These are phyloP conservation scores for Sebastes kiyomatsui DNA, from an alignment of 2,797 vertebrate genomes.

Conservation along the genomic window DNA sequence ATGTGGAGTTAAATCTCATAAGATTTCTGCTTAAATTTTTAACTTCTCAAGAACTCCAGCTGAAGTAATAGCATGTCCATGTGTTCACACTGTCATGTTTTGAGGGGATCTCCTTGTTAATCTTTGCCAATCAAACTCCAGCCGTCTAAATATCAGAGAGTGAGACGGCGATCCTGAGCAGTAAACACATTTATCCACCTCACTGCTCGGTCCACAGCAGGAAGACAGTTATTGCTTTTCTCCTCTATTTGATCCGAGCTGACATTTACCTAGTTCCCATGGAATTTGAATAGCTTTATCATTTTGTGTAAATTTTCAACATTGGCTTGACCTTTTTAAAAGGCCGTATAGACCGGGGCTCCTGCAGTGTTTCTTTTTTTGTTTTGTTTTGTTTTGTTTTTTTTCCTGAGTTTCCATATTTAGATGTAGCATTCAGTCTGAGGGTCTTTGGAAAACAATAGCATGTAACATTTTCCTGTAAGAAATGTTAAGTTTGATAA, in stretches of 20 bases:
- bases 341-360: conserved; percentile 27
- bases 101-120: not conserved
- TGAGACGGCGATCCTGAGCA: conserved; percentile 9
- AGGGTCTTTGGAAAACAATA: not conserved
- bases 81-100: not conserved
- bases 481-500: not conserved
- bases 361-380: not conserved
- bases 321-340: conserved; percentile 61
- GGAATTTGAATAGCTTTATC: conserved; percentile 63
- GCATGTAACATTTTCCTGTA: not conserved
- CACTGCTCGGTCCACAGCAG: conserved; percentile 11
- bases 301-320: conserved; percentile 49
- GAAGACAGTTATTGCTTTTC: conserved; percentile 38
- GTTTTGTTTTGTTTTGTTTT: not conserved
- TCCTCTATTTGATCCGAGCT: conserved; percentile 54
- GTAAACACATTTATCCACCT: conserved; percentile 38
- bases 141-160: conserved; percentile 52
- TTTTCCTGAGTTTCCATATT: conserved; percentile 31
- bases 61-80: not conserved
- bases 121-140: conserved; percentile 16
- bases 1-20: not conserved
- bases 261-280: conserved; percentile 70
- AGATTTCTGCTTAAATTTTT: not conserved
- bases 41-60: not conserved
- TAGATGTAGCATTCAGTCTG: conserved; percentile 26